These are phyloP conservation scores for Drosophila monieri DNA, from an alignment of 2,888 invertebrate species.

Conservation along the genomic window DNA sequence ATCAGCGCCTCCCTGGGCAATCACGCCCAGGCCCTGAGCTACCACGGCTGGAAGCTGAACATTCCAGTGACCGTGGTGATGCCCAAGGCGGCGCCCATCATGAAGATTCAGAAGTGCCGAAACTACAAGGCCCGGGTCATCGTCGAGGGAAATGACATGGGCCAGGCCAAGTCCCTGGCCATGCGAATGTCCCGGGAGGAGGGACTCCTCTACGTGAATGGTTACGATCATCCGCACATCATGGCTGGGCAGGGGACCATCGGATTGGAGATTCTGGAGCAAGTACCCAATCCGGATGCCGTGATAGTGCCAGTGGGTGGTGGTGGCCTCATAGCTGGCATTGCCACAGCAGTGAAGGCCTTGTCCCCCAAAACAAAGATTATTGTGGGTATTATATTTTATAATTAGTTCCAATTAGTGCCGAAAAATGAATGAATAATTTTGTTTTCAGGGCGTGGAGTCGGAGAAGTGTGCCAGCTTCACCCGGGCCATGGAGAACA, in stretches of 20 bases:
- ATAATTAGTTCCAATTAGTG: background rate
- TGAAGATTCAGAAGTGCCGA: slow-evolving; percentile 96
- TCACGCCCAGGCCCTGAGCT: slow-evolving; percentile 93
- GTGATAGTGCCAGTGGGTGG: slow-evolving; percentile 94
- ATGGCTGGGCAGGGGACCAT: slow-evolving; percentile 98
- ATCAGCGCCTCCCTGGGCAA: slow-evolving; percentile 97
- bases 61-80: slow-evolving; percentile 95
- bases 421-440: background rate
- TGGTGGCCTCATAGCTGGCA: slow-evolving; percentile 96
- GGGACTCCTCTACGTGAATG: slow-evolving; percentile 93
- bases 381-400: slow-evolving; percentile 88
- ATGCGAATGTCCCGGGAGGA: slow-evolving; percentile 89
- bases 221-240: slow-evolving; percentile 97
- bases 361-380: slow-evolving; percentile 92
- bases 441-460: slow-evolving; percentile 90
- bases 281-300: slow-evolving; percentile 94
- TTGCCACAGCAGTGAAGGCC: slow-evolving; percentile 94
- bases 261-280: slow-evolving; percentile 96
- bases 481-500: slow-evolving; percentile 88
- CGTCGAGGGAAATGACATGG: slow-evolving; percentile 90
- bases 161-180: slow-evolving; percentile 92
- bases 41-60: slow-evolving; percentile 89
- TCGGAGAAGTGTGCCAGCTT: slow-evolving; percentile 96
- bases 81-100: slow-evolving; percentile 97
- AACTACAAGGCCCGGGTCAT: slow-evolving; percentile 94